phyloP scores from a whole-genome alignment of 2,113 vertebrate genomes.

The Cebus imitator region DNA sequence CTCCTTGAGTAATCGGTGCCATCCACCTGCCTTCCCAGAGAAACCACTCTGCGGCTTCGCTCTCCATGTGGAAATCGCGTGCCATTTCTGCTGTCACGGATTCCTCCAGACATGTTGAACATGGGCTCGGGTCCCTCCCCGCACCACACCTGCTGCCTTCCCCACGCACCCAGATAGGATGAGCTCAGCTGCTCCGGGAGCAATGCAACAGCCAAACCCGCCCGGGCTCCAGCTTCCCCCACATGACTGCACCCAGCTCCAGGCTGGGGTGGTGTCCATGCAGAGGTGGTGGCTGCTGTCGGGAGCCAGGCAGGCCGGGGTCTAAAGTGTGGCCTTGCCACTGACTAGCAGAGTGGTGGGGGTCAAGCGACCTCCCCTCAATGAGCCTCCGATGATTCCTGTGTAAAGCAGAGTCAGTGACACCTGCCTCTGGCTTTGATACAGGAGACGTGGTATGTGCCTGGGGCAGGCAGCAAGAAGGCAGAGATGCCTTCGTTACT shows the following conservation, averaged over 20 bases:
- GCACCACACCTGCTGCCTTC: not conserved
- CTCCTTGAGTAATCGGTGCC: not conserved
- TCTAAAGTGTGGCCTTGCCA: not conserved
- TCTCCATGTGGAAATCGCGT: not conserved
- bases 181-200: not conserved
- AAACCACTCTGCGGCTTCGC: not conserved
- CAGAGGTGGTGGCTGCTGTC: rapidly evolving
- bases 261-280: not conserved
- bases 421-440: too few species aligned
- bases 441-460: rapidly evolving
- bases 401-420: rapidly evolving
- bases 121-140: not conserved
- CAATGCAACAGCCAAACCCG: not conserved
- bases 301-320: rapidly evolving
- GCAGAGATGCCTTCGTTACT: rapidly evolving
- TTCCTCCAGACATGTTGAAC: not conserved
- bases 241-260: rapidly evolving
- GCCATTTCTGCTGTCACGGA: not conserved
- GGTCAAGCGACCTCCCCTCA: not conserved
- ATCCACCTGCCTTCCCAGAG: not conserved
- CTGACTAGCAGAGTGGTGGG: not conserved
- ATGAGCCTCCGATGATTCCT: not conserved
- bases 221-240: not conserved
- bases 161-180: not conserved
- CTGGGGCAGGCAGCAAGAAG: not conserved